A percentile compares a stretch with the other conserved stretches of the same genome.
phyloP scores from a whole-genome alignment of 1,140 invertebrate genomes.

The Panagrolaimus sp. region DNA sequence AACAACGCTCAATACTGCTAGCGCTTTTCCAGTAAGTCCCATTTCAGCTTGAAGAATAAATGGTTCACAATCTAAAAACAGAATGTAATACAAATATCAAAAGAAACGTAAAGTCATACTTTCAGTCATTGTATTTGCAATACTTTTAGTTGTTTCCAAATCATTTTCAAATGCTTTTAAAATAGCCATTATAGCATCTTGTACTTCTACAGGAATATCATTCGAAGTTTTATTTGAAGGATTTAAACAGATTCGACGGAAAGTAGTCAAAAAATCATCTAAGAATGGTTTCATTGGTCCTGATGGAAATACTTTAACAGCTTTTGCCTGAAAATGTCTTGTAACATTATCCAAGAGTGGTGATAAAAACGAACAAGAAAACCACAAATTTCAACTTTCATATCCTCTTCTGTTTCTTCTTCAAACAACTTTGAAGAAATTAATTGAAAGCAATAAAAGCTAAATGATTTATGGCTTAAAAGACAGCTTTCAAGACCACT shows the following conservation, averaged over 20 bases:
- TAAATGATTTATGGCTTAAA: conserved; percentile 30
- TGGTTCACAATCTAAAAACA: conserved; percentile 51
- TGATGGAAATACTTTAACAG: conserved; percentile 16
- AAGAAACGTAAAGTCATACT: conserved; percentile 19
- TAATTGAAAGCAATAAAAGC: conserved; percentile 38
- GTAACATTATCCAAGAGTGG: not conserved
- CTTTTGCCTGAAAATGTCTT: not conserved
- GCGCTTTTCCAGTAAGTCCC: conserved; percentile 40
- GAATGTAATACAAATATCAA: conserved; percentile 14
- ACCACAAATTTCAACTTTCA: conserved; percentile 18
- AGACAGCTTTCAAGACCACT: conserved; percentile 33
- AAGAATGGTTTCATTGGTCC: conserved; percentile 13
- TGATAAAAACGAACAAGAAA: conserved; percentile 26
- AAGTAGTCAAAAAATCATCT: conserved; percentile 24
- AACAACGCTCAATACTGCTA: conserved; percentile 29
- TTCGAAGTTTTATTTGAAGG: conserved; percentile 23
- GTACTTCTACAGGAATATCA: conserved; percentile 11
- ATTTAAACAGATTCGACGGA: conserved; percentile 29
- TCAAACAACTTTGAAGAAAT: conserved; percentile 43
- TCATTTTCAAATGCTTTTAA: conserved; percentile 7
- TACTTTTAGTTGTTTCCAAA: conserved; percentile 8
- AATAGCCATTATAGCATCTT: conserved; percentile 16
- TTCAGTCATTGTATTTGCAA: conserved; percentile 35
- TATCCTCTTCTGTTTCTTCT: conserved; percentile 16
- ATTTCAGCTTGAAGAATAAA: conserved; percentile 52